These are phyloP conservation scores for Nomada goodeniana DNA, from an alignment of 2,888 invertebrate species.

Conservation along the genomic window DNA sequence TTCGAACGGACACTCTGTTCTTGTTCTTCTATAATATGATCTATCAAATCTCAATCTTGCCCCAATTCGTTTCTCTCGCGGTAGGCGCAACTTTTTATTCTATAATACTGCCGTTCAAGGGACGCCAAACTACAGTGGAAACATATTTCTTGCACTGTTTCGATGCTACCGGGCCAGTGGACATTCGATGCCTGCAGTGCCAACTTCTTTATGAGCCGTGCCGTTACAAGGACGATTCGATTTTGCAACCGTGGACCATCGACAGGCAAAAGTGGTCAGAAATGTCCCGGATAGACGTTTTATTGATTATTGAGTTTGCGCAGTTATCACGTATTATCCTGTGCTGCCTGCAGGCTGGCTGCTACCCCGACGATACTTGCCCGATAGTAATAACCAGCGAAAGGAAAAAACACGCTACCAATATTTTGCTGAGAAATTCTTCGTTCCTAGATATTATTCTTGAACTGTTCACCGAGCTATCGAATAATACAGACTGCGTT, in stretches of 20 bases:
- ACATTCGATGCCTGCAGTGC: no score
- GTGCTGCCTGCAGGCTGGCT: conserved; percentile 8
- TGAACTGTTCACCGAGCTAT: not conserved
- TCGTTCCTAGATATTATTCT: not conserved
- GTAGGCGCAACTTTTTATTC: no score
- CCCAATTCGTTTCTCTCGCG: not conserved
- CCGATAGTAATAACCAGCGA: no score
- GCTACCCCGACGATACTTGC: not conserved
- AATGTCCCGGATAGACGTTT: conserved; percentile 23
- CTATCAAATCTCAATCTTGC: not conserved
- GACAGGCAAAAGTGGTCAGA: conserved; percentile 23
- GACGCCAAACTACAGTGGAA: no score
- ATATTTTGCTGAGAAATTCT: no score
- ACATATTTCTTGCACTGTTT: no score
- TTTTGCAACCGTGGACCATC: conserved; percentile 26
- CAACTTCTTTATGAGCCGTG: not conserved
- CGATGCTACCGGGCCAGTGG: no score
- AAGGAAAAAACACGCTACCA: no score
- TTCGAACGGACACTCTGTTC: not conserved
- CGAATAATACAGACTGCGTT: not conserved
- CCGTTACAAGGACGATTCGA: conserved; percentile 39
- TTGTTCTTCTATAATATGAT: no score
- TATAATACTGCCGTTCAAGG: no score
- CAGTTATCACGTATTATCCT: not conserved
- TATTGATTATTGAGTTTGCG: conserved; percentile 44